Evolutionary conservation across 2,888 invertebrate genomes (phyloP), one percentile per base, ranked within the genome.

Genomic region (Terebella lapidaria): DNA sequence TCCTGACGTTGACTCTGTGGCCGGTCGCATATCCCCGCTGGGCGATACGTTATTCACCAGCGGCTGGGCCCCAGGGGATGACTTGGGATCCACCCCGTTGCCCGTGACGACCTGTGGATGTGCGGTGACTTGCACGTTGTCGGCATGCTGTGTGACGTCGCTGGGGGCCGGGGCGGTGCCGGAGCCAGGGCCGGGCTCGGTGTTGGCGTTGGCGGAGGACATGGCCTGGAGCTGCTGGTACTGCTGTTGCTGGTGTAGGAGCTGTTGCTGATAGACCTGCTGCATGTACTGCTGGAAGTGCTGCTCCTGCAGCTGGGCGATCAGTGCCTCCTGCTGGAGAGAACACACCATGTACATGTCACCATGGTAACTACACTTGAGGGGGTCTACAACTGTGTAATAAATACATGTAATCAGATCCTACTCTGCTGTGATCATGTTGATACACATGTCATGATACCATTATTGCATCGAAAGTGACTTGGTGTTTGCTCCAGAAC

Each of bases 261-360:
- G 62, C 67, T 81, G 81, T 62, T 80, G 81, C 67, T 78, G 77
- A 66, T 85, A 88, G 45, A 96, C 83, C 80, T 97, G 97, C 73
- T 95, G 92, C 87, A 99, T 94, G 80, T 99, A 99, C 76, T 97
- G 96, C 77, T 95, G 93, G 79, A 95, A 99, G 81, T 99, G 99
- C 75, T 99, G 95, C 72, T 96, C 96, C 82, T 99, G 99, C 52
- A 99, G 83, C 77, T 97, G 96, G 59, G 89, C 85, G 60, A 99
- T 92, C 27, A 99, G 84, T 47, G 92, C 87, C 0, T 91, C 94
- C 85, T 99, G 99, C 84, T 96, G 89, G 42, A 76, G 74, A 35
- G 42, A 35, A n/a, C n/a, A 35, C n/a, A n/a, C n/a, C n/a, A n/a
- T n/a, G n/a, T n/a, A 46, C 25, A 10, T 10, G 20, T 18, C 51